Base-by-base conservation (phyloP, 2,888 invertebrate species). In the Tinea semifulvella region DNA sequence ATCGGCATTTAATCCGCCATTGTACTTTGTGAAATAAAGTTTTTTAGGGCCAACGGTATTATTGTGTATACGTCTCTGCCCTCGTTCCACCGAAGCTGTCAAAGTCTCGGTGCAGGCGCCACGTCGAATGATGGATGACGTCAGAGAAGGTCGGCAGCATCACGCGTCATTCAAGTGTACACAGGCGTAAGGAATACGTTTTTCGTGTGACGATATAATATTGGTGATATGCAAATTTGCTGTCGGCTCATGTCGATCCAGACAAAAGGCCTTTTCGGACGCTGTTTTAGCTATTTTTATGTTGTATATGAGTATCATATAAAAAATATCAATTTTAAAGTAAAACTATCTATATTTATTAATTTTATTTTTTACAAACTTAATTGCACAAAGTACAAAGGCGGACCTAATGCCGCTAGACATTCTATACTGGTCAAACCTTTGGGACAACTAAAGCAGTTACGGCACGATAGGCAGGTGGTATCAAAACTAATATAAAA, bases 81-180 rank as follows among this genome's bases (percentile, higher is more conserved):
- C 36, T 18, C 36, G 36, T 36, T 18, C 36, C 36, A 36, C 18
- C 10, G 36, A 17, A 18, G 17, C 18, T 36, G 36, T 77, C 74
- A 72, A 58, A 73, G 76, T 75, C 80, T 75, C 70, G 77, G 71
- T 79, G 76, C 77, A 77, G 80, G 80, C 79, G 79, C 79, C 80
- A 74, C 69, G 68, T 61, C 71, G 76, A 77, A 80, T 80, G 80
- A 80, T 80, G 76, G 80, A 80, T 80, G 79, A 72, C 79, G 77
- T 74, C 75, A 75, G 74, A 70, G 74, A 72, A 77, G 77, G 79
- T 74, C 76, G 75, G 70, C 75, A 75, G 76, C 77, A 79, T 76
- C 80, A 75, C 80, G 72, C 76, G 79, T 77, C 80, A 79, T 79
- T 80, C 80, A 73, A 79, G 80, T 80, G 80, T 79, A 79, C 75